Conservation (phyloP, 1,140 invertebrate genomes). For the Grapholita molesta region DNA sequence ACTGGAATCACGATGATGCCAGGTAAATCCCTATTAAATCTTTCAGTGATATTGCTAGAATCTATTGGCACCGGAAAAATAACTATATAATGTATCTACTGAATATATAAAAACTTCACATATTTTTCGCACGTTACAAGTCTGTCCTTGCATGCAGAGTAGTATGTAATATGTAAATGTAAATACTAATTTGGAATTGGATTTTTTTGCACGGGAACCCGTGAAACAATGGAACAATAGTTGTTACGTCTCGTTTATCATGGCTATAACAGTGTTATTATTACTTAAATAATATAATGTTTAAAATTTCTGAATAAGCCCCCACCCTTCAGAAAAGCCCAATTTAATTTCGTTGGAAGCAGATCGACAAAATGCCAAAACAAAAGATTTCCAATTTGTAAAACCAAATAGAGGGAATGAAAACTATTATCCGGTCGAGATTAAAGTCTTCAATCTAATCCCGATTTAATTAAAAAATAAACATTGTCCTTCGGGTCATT, state of each 20-base stretch:
- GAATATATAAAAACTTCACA: not conserved
- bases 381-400: slow-evolving; percentile 15
- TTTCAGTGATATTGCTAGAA: not conserved
- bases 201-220: too few species aligned
- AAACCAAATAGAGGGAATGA: slow-evolving; percentile 9
- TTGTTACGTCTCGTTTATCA: too few species aligned
- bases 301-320: slow-evolving; percentile 11
- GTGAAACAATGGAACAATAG: too few species aligned
- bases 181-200: too few species aligned
- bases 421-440: slow-evolving; percentile 18
- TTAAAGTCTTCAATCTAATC: slow-evolving; percentile 22
- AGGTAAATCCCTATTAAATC: slow-evolving; percentile 56
- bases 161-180: too few species aligned
- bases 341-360: slow-evolving; percentile 4
- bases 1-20: slow-evolving; percentile 95
- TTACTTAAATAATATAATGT: slow-evolving; percentile 1
- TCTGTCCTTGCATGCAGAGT: too few species aligned
- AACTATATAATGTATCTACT: not conserved
- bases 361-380: not conserved
- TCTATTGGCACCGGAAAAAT: not conserved
- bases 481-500: slow-evolving; percentile 25
- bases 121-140: too few species aligned
- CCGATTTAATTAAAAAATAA: slow-evolving; percentile 23
- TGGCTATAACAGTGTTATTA: too few species aligned
- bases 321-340: not conserved